Evolutionary conservation across 92 coral and sea anemone species (phyloP), one percentile per base, ranked within the genome.

Genomic region (Ricordea florida): DNA sequence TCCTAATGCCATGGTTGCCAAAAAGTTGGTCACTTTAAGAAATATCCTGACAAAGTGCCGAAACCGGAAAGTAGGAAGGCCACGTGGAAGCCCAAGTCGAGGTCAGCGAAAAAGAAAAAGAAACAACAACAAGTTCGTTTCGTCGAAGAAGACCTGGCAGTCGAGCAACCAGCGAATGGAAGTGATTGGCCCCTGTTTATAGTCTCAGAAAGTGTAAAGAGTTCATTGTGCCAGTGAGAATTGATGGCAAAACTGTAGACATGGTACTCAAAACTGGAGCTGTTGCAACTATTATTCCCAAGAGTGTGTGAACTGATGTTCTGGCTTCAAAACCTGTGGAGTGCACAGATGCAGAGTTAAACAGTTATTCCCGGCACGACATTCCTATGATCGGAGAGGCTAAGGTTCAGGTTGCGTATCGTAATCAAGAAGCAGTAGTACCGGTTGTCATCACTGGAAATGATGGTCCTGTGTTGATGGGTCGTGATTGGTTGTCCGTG

Each of bases 1-100:
- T 24, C 86, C 24, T 62, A 81, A 62, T 72, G 81, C 31, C 87
- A 59, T 47, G 55, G 72, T 28, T 80, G 86, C 30, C 66, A 80
- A 49, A 80, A 36, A 33, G 47, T 17, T 20, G 80, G 80, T 7
- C 80, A 80, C 69, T 70, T 70, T 27, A 41, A 65, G 61, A 45
- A 17, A 68, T 79, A 78, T 64, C 85, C 69, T 8, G 70, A 52
- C 9, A 68, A 71, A 27, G 53, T 46, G 53, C 53, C 18, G 23
- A 46, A 46, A 23, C 53, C 23, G 53, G 53, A 46, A 46, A 46
- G 53, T 46, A 27, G 53, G 3, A 0, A 43, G 49, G 49, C 49
- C 49, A 43, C 49, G 9, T 0, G 49, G 0, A 46, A 14, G 53
- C 53, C 53, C 18, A 46, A 5, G 53, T 27, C 53, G 53, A 46